phyloP scores from a whole-genome alignment of 2,888 invertebrate species.

The Hyalella azteca region DNA sequence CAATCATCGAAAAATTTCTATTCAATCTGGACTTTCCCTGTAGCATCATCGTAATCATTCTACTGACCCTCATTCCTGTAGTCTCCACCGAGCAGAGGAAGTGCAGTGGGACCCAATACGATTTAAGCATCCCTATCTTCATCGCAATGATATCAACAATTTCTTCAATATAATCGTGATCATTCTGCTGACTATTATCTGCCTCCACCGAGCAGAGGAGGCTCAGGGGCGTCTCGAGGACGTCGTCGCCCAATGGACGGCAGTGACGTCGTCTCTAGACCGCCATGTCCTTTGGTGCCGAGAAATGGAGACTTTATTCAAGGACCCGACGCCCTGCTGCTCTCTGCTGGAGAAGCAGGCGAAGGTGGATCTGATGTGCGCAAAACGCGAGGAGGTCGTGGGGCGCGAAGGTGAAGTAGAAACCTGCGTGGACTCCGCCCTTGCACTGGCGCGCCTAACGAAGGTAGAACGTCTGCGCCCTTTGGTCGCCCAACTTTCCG shows the following conservation, averaged over 20 bases:
- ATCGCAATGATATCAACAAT: too few species aligned
- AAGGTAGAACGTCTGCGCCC: constrained; percentile 85
- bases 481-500: constrained; percentile 86
- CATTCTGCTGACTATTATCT: too few species aligned
- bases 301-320: constrained; percentile 79
- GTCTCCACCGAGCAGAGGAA: too few species aligned
- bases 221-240: constrained; percentile 77
- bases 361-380: constrained; percentile 75
- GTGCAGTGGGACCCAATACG: too few species aligned
- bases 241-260: constrained; percentile 81
- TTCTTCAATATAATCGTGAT: too few species aligned
- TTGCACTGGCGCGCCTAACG: constrained; percentile 80
- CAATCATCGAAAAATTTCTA: too few species aligned
- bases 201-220: constrained; percentile 64
- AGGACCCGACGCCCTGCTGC: constrained; percentile 83
- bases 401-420: constrained; percentile 85
- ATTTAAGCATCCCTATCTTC: too few species aligned
- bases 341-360: constrained; percentile 80
- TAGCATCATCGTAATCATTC: too few species aligned
- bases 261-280: constrained; percentile 83
- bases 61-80: too few species aligned
- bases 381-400: constrained; percentile 76
- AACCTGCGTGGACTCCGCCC: constrained; percentile 86
- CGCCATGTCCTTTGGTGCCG: constrained; percentile 85
- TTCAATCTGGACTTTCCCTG: too few species aligned